Evolutionary conservation across 2,113 vertebrate species (phyloP), one percentile per base, ranked within the genome.

Genomic region (Catagonus wagneri): DNA sequence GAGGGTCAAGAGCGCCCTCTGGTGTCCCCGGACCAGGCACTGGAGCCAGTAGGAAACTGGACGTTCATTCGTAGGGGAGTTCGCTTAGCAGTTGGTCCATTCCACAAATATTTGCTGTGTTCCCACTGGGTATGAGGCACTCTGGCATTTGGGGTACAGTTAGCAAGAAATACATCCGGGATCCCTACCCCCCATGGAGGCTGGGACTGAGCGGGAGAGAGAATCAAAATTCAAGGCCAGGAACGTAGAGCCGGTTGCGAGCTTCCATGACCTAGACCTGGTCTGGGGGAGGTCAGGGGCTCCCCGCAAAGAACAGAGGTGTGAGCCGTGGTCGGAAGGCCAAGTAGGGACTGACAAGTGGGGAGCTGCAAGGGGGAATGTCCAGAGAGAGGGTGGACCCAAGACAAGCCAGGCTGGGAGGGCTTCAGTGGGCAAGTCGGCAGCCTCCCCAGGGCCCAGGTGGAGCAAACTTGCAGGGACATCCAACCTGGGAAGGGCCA

Each of bases 1-100:
- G 58, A 75, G 19, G 74, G 50, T 79, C 81, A 60, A 76, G 92
- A 36, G 93, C 34, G 32, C 97, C 96, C 91, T 91, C 97, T 97
- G 79, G 93, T 96, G 98, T 17, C 78, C 83, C n/a, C 23, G 29
- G 72, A 13, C 23, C 17, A 7, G 6, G 19, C 39, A 13, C 44
- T 12, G 4, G 25, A 7, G 32, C 68, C 58, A 1, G 54, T 12
- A 32, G n/a, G 84, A 83, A 80, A n/a, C 4, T 4, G 50, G 27
- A 19, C 25, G 3, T 11, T n/a, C 13, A 8, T 61, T 66, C 36
- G 4, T 6, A 23, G 44, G 36, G 16, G 34, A 6, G 2, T 25
- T 68, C 25, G 12, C 39, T n/a, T 11, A 39, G 8, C 34, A 3
- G 20, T 1, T 11, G 34, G n/a, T 74, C 88, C 34, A 10, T 81